phyloP scores from a whole-genome alignment of 1,140 invertebrate species.

The Saccostrea cuccullata region DNA sequence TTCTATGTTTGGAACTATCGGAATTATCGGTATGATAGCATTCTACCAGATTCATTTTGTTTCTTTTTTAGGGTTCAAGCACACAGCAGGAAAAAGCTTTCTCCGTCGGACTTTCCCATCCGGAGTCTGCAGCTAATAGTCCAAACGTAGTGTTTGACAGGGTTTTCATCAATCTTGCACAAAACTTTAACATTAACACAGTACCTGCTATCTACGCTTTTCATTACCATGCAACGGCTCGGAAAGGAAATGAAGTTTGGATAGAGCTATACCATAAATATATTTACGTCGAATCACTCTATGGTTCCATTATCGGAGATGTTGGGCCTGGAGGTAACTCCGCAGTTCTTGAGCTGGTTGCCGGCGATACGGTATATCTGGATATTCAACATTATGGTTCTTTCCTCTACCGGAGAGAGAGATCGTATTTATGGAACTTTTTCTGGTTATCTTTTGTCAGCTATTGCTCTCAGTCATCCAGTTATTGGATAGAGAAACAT shows the following conservation, averaged over 20 bases:
- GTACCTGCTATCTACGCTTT: slow-evolving; percentile 56
- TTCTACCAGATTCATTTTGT: too few species aligned
- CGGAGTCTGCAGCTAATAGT: slow-evolving; percentile 22
- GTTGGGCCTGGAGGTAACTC: slow-evolving; percentile 61
- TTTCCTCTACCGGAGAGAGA: slow-evolving; percentile 44
- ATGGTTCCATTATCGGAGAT: slow-evolving; percentile 56
- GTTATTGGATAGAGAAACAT: slow-evolving; percentile 37
- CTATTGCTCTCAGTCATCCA: slow-evolving; percentile 3
- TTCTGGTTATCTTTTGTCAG: slow-evolving; percentile 54
- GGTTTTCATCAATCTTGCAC: slow-evolving; percentile 43
- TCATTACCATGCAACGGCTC: slow-evolving; percentile 54
- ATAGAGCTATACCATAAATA: slow-evolving; percentile 58
- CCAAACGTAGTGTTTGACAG: slow-evolving; percentile 37
- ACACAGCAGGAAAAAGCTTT: slow-evolving; percentile 40
- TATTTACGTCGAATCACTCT: slow-evolving; percentile 60
- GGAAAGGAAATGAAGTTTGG: slow-evolving; percentile 51
- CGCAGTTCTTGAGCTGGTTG: slow-evolving; percentile 42
- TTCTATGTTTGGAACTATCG: too few species aligned
- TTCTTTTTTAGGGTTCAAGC: not conserved
- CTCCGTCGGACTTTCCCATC: slow-evolving; percentile 44
- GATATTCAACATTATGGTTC: slow-evolving; percentile 33
- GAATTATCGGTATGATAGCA: too few species aligned
- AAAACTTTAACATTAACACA: slow-evolving; percentile 20
- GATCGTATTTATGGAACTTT: slow-evolving; percentile 58
- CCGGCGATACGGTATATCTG: slow-evolving; percentile 54